Evolutionary conservation across 2,888 invertebrate species (phyloP), one percentile per base, ranked within the genome.

Genomic region (Embidobia sp.): DNA sequence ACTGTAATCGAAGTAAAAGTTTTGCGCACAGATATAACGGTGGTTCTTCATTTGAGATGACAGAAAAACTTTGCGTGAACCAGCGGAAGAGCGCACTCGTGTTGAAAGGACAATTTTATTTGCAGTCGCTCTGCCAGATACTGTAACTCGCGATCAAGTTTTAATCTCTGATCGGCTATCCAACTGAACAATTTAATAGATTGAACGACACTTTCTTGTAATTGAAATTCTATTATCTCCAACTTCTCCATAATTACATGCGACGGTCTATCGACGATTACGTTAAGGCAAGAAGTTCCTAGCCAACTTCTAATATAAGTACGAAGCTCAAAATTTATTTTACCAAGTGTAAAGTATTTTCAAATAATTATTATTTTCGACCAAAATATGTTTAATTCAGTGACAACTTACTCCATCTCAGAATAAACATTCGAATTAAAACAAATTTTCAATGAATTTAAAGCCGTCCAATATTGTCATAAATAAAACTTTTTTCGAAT

Each of bases 171-270:
- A 79, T 67, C 66, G 76, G 19, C 57, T 49, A 76, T 77, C 55
- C 64, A 73, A 44, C 64, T 74, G 61, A 78, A 67, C 79, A 61
- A 78, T 67, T 61, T 73, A 67, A 78, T 80, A 78, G 81, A 82
- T 83, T 77, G 81, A 81, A 81, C 76, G 75, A 51, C 72, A 63
- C 67, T 79, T 78, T 53, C 51, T 79, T 77, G 82, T 88, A 88
- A 89, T 89, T 89, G 88, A 88, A 89, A 87, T 83, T 85, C 85
- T 83, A 86, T 89, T 89, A 89, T 88, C 88, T 82, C 79, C 77
- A 82, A 81, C 86, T 89, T 88, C 89, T 87, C 81, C 85, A 83
- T 86, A 87, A 89, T 88, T 87, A 85, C 86, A 85, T 87, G 78
- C 63, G 69, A 76, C 48, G 49, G 55, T 76, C 63, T 49, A 69